These are phyloP conservation scores for Muscidifurax raptorellus DNA, from an alignment of 1,140 invertebrate genomes.

Conservation along the genomic window DNA sequence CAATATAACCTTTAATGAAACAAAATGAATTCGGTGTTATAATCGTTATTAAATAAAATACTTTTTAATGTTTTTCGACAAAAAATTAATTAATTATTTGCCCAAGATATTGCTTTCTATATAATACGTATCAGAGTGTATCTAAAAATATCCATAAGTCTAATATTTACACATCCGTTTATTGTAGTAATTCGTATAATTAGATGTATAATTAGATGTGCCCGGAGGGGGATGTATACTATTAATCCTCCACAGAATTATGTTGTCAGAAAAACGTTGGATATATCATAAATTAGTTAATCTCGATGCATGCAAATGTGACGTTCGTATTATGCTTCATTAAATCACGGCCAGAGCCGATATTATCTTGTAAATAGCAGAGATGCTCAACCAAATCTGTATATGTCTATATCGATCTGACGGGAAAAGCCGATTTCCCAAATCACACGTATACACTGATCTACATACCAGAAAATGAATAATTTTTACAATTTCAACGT, in stretches of 20 bases:
- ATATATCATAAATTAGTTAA: neutral
- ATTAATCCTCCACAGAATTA: neutral
- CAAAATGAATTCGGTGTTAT: neutral
- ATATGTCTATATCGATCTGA: neutral
- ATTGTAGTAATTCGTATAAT: neutral
- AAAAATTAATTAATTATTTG: too few species aligned
- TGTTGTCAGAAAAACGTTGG: neutral
- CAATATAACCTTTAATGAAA: slow-evolving; percentile 83
- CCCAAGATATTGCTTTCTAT: too few species aligned
- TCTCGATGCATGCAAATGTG: neutral
- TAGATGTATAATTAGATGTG: neutral
- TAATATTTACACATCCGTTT: neutral
- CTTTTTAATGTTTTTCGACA: too few species aligned
- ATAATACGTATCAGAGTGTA: too few species aligned
- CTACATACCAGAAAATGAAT: neutral
- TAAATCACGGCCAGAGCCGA: neutral
- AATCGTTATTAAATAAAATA: neutral
- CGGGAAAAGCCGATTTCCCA: neutral
- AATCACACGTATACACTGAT: neutral
- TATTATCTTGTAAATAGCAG: slow-evolving; percentile 14
- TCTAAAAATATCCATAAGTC: neutral
- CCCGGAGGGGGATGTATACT: neutral
- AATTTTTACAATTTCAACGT: too few species aligned
- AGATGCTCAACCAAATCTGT: neutral
- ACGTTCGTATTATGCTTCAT: slow-evolving; percentile 8